Percentiles rank a stretch among this genome's conserved stretches.
These are phyloP conservation scores for Centropristis striata DNA, from an alignment of 2,113 vertebrate genomes.

Conservation along the genomic window DNA sequence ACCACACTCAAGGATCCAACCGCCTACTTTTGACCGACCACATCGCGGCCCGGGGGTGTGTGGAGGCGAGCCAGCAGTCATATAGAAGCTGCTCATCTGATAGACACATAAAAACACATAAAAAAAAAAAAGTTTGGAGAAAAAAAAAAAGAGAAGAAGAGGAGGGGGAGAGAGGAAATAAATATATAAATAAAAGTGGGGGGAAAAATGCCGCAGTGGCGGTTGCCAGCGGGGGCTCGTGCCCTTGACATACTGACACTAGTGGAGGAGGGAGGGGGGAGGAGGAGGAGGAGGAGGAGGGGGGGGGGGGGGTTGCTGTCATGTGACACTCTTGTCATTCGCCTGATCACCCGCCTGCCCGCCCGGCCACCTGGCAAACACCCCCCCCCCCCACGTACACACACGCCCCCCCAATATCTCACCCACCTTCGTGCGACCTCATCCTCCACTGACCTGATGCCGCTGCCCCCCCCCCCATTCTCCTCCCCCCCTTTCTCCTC, in stretches of 20 bases:
- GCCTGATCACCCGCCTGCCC: constrained; percentile 58
- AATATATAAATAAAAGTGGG: constrained; percentile 64
- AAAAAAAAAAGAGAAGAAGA: not conserved
- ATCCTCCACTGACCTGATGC: constrained; percentile 94
- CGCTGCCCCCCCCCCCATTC: constrained; percentile 75
- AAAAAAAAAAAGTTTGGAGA: constrained; percentile 64
- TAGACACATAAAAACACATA: constrained; percentile 74
- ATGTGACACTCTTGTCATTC: constrained; percentile 95
- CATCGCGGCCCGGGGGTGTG: constrained; percentile 54
- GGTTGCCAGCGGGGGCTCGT: constrained; percentile 62
- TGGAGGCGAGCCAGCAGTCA: constrained; percentile 72
- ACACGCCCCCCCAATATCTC: constrained; percentile 72
- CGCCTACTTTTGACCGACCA: constrained; percentile 76
- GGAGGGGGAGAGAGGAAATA: constrained; percentile 33
- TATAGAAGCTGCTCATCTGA: constrained; percentile 74
- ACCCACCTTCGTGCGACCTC: constrained; percentile 89
- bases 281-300: no score
- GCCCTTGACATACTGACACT: constrained; percentile 96
- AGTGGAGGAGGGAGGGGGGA: constrained; percentile 63
- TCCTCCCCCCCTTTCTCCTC: no score
- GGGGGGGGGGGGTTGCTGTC: no score
- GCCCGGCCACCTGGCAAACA: constrained; percentile 89
- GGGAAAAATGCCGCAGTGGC: constrained; percentile 72
- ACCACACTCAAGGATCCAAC: constrained; percentile 76
- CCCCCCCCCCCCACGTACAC: constrained; percentile 62